Evolutionary conservation across 2,888 invertebrate genomes (phyloP).

Genomic region (Mythimna loreyi): DNA sequence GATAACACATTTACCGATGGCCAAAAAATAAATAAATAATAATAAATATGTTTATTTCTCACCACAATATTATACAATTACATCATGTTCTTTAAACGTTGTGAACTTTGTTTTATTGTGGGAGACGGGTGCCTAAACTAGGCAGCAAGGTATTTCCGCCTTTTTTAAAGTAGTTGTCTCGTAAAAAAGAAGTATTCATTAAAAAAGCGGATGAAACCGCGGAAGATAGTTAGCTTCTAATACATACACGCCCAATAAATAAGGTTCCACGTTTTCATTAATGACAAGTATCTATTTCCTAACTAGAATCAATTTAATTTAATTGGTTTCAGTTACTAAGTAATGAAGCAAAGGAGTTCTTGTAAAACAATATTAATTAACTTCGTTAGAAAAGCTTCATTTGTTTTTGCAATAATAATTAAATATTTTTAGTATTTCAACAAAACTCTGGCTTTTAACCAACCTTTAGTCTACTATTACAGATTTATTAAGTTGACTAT

Average conservation of each 20-base stretch:
- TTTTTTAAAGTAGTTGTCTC: too few species aligned
- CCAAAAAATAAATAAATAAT: too few species aligned
- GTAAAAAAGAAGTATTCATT: too few species aligned
- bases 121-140: too few species aligned
- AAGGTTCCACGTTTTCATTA: not conserved
- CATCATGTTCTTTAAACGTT: too few species aligned
- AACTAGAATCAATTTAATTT: not conserved
- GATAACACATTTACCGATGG: too few species aligned
- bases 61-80: too few species aligned
- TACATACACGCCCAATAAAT: not conserved
- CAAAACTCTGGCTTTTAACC: not conserved
- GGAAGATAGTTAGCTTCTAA: not conserved
- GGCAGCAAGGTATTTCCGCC: too few species aligned
- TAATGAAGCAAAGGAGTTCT: constrained; percentile 16
- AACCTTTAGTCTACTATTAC: not conserved
- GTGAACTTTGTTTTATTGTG: too few species aligned
- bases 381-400: constrained; percentile 16
- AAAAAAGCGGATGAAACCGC: too few species aligned
- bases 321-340: constrained; percentile 37
- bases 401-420: constrained; percentile 16
- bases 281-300: not conserved
- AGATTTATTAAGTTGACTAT: not conserved
- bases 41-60: too few species aligned
- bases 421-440: not conserved
- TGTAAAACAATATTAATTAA: constrained; percentile 18